These are phyloP conservation scores for Hydrotaea cyrtoneurina DNA, from an alignment of 2,888 invertebrate species.

Conservation along the genomic window DNA sequence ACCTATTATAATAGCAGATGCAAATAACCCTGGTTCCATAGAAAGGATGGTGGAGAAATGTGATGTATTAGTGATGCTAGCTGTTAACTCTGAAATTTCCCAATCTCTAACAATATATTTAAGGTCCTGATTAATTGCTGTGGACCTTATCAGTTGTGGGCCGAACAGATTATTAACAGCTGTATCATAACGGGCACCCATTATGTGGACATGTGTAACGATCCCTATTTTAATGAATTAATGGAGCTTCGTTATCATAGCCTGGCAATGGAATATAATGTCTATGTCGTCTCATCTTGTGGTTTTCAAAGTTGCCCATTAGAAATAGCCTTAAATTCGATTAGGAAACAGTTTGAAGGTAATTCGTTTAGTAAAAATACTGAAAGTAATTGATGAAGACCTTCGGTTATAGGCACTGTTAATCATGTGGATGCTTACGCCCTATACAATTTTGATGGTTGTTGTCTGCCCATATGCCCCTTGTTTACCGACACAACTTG, in stretches of 20 bases:
- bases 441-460: constrained; percentile 52
- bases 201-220: constrained; percentile 94
- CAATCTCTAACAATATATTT: neutral
- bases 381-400: neutral
- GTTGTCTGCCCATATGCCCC: constrained; percentile 14
- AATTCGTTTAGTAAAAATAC: neutral
- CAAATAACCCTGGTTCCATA: constrained; percentile 87
- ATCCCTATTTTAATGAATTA: constrained; percentile 91
- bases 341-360: constrained; percentile 87
- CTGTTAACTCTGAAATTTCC: neutral
- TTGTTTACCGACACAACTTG: constrained; percentile 58
- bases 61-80: constrained; percentile 81
- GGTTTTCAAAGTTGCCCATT: constrained; percentile 95
- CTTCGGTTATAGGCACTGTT: constrained; percentile 59
- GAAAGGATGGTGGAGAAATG: constrained; percentile 88
- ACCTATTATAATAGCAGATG: constrained; percentile 88
- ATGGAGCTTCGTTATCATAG: constrained; percentile 90
- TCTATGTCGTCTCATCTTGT: constrained; percentile 92
- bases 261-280: constrained; percentile 86
- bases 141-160: constrained; percentile 92
- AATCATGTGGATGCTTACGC: constrained; percentile 66
- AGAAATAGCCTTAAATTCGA: constrained; percentile 89
- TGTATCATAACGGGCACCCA: constrained; percentile 90
- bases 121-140: constrained; percentile 89
- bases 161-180: constrained; percentile 87